phyloP scores from a whole-genome alignment of 1,140 invertebrate genomes.

The Papilio polyxenes region DNA sequence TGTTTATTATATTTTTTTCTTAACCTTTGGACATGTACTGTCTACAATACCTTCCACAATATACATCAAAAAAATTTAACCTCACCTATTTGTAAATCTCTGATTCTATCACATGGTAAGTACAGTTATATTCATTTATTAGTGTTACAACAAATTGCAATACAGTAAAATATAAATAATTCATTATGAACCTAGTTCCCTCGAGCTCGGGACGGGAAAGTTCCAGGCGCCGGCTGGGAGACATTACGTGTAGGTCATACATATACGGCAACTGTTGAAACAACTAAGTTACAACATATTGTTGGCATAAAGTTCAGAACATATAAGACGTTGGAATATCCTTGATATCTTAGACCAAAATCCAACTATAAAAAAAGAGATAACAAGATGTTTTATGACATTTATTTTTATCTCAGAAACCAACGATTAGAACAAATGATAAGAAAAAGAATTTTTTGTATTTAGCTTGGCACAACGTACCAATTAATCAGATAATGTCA shows the following conservation, averaged over 20 bases:
- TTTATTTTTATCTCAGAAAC: no score
- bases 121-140: neutral
- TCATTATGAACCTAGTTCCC: conserved; percentile 4
- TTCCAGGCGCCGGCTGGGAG: neutral
- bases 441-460: neutral
- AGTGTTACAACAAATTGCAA: neutral
- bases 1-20: no score
- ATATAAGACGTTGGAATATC: neutral
- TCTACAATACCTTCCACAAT: no score
- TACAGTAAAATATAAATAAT: neutral
- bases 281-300: neutral
- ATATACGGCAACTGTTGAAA: neutral
- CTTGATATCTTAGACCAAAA: no score
- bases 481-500: neutral
- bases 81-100: neutral
- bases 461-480: no score
- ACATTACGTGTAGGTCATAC: neutral
- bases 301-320: neutral
- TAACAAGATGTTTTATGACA: no score
- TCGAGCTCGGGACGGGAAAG: neutral
- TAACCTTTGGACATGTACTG: no score
- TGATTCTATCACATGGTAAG: neutral
- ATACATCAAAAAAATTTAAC: neutral
- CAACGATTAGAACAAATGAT: neutral
- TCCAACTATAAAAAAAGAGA: no score